A percentile compares a stretch with the other conserved stretches of the same genome.
Conservation (phyloP, 2,888 invertebrate genomes). For the Iphiclides podalirius region DNA sequence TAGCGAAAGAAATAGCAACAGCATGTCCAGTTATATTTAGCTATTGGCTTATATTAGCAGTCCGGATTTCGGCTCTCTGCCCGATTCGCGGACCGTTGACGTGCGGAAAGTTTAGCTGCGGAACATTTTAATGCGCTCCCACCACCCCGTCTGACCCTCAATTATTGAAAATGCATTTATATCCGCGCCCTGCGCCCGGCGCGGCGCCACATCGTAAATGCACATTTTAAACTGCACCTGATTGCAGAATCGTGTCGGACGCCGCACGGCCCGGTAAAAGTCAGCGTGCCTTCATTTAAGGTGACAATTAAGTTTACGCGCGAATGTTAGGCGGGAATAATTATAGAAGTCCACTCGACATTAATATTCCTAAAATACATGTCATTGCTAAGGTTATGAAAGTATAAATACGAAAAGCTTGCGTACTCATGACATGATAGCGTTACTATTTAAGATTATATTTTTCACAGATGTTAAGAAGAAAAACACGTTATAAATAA, state of each 20-base stretch:
- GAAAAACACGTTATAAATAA: no score
- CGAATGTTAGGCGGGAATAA: slow-evolving; percentile 14
- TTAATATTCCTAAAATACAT: no score
- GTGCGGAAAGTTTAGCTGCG: slow-evolving; percentile 64
- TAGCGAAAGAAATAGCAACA: no score
- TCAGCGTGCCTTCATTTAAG: slow-evolving; percentile 68
- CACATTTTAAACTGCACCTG: slow-evolving; percentile 79
- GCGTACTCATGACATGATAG: no score
- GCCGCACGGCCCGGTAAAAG: slow-evolving; percentile 64
- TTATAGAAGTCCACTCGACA: no score
- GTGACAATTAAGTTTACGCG: slow-evolving; percentile 48
- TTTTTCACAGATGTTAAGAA: no score
- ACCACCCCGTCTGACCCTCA: slow-evolving; percentile 76
- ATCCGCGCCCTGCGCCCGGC: slow-evolving; percentile 66
- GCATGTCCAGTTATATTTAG: no score
- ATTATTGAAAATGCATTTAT: slow-evolving; percentile 79
- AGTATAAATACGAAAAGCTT: no score
- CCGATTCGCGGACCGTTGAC: slow-evolving; percentile 27
- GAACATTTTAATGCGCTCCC: slow-evolving; percentile 70
- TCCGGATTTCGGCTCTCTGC: slow-evolving; percentile 6
- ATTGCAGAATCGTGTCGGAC: slow-evolving; percentile 77
- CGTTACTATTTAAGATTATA: no score
- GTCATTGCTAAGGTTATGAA: no score
- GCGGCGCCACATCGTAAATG: slow-evolving; percentile 68
- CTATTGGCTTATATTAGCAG: neutral